Base-by-base conservation (phyloP, 2,113 vertebrate species). In the Tautogolabrus adspersus region DNA sequence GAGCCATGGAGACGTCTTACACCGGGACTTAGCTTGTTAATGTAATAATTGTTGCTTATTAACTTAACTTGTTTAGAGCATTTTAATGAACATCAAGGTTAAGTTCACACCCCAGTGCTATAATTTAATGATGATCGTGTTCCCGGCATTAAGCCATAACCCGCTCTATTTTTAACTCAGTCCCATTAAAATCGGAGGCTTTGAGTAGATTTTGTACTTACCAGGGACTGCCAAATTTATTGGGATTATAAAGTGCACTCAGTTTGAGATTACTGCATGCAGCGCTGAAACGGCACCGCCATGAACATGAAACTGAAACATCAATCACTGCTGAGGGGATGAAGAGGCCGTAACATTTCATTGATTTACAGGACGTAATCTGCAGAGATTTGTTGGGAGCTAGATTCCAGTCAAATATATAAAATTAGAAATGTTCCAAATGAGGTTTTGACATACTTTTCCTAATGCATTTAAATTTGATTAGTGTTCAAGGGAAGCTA, bases 1-100 rank as follows among this genome's bases (percentile, higher is more conserved):
- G 51, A 77, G 57, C 78, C 67, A 56, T 7, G n/a, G 57, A 75
- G 70, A 40, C 46, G 1, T 79, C 73, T 55, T 22, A 71, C 46
- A 46, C 51, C 23, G 64, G 74, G 68, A 75, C 72, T 76, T 59
- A 54, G 70, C 65, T 65, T 30, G 40, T 78, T 87, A 81, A 86
- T 82, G 66, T 69, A 65, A 66, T 82, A 77, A 91, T 91, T 67
- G 80, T 77, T 72, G n/a, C 77, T 70, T 66, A 83, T 89, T 90
- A 91, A 91, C 91, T 69, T 85, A 82, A 85, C 13, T 56, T 77
- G 66, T 86, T 89, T 86, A 59, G 77, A 85, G 70, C 75, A 72
- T 86, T 80, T 73, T 87, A 85, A 91, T 83, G 77, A 92, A 84
- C 44, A 61, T 66, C 74, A 83, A 90, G 89, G 83, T 89, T 82